phyloP scores from a whole-genome alignment of 2,797 vertebrate genomes.

The Pangasius krempfi region DNA sequence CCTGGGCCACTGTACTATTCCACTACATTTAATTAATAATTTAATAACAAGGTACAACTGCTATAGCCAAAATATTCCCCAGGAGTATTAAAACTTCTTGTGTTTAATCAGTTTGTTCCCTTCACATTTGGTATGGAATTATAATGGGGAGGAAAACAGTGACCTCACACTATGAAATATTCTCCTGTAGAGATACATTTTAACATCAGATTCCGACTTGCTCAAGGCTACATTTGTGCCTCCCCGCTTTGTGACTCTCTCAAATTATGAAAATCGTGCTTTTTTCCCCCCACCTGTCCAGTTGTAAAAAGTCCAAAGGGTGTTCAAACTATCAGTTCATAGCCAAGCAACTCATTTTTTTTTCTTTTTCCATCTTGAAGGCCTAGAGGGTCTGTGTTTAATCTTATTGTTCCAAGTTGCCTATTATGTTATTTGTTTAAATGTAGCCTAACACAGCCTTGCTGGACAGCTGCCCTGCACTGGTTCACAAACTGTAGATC shows the following conservation, averaged over 20 bases:
- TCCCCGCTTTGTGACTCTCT: not conserved
- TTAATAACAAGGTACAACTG: not conserved
- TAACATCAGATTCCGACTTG: not conserved
- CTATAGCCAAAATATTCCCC: not conserved
- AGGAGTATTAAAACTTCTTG: not conserved
- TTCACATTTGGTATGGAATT: slow-evolving; percentile 18
- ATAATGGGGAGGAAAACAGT: not conserved
- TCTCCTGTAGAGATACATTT: not conserved
- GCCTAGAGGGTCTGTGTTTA: slow-evolving; percentile 7
- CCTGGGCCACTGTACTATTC: not conserved
- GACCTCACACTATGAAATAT: slow-evolving; percentile 21
- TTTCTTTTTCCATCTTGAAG: not conserved
- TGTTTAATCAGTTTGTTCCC: slow-evolving; percentile 1
- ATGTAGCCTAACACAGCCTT: slow-evolving; percentile 5
- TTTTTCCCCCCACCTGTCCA: not conserved
- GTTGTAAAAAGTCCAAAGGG: not conserved
- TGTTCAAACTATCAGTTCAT: not conserved
- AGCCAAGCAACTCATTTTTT: not conserved
- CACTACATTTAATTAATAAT: not conserved
- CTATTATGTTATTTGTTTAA: slow-evolving; percentile 34
- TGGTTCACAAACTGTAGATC: not conserved
- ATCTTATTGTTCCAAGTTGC: slow-evolving; percentile 28
- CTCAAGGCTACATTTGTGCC: not conserved
- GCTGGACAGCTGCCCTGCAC: slow-evolving; percentile 1
- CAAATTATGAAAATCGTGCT: not conserved